These are phyloP conservation scores for Muscidifurax raptorellus DNA, from an alignment of 1,140 invertebrate species.

Conservation along the genomic window DNA sequence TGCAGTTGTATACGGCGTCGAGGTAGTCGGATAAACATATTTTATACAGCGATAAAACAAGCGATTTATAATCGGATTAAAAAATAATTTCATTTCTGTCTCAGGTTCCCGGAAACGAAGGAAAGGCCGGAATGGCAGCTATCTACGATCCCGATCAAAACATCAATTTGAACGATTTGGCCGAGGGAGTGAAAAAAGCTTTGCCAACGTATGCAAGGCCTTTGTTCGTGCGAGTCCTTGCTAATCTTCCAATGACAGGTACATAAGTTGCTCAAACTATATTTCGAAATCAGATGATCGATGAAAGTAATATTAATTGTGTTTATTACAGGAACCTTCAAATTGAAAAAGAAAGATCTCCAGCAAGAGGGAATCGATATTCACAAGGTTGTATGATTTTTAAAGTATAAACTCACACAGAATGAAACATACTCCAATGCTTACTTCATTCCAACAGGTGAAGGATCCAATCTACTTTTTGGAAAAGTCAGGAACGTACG, in stretches of 20 bases:
- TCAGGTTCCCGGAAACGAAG: slow-evolving; percentile 88
- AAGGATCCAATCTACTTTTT: slow-evolving; percentile 86
- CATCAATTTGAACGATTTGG: slow-evolving; percentile 81
- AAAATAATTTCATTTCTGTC: background rate
- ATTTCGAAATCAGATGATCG: background rate
- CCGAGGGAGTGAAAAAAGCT: slow-evolving; percentile 79
- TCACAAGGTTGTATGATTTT: slow-evolving; percentile 61
- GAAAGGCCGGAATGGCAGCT: slow-evolving; percentile 96
- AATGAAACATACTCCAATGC: background rate
- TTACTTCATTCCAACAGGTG: slow-evolving; percentile 62
- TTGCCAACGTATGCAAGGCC: slow-evolving; percentile 92
- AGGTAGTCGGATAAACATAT: slow-evolving; percentile 76
- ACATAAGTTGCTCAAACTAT: slow-evolving; percentile 46
- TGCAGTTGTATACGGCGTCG: slow-evolving; percentile 90
- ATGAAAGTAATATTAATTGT: background rate
- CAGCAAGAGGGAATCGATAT: slow-evolving; percentile 87
- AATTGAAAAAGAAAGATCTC: slow-evolving; percentile 90
- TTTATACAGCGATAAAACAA: background rate
- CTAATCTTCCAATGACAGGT: slow-evolving; percentile 89
- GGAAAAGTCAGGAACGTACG: slow-evolving; percentile 79
- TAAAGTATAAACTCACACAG: background rate
- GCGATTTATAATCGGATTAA: background rate
- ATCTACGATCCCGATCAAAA: slow-evolving; percentile 86
- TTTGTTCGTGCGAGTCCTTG: slow-evolving; percentile 90
- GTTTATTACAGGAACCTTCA: slow-evolving; percentile 85